Evolutionary conservation across 2,888 invertebrate genomes (phyloP), one percentile per base, ranked within the genome.

Genomic region (Diabrotica balteata): DNA sequence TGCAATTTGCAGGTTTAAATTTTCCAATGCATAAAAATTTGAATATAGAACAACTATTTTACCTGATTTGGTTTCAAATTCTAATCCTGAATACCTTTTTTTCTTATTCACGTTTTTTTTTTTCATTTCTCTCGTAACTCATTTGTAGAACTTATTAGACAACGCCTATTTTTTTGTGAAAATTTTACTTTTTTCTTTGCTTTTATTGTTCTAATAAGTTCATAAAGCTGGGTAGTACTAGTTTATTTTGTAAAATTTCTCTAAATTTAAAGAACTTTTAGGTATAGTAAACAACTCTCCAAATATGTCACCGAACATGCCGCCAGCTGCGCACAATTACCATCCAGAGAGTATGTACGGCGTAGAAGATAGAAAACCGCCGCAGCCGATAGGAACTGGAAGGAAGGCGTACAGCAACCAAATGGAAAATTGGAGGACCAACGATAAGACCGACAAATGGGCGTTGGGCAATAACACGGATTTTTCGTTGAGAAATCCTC

Each of bases 381-480:
- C 80, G 22, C 83, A 81, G 68, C 94, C 94, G 60, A 94, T 94
- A 81, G 94, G 94, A 73, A 94, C 93, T 0, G 94, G 94, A 85
- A 88, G 94, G 88, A 91, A 91, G 81, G 88, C 78, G 9, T 80
- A 77, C 66, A 61, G 67, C 58, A 80, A 78, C 69, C 78, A 78
- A 57, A 73, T 75, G 59, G 77, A 76, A 53, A 70, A 72, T 45
- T 73, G 74, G 73, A 68, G 72, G 54, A 11, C 51, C 4, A 59
- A 69, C 47, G 71, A 73, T 46, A 69, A 68, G 43, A 46, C 67
- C 2, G 73, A 73, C n/a, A 73, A 73, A 42, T 77, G 73, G 71
- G 71, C 74, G 63, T 51, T 70, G 10, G 68, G 72, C 32, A 65
- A 63, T 55, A 72, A 70, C 53, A 77, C 79, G 17, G 76, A 79